A percentile compares a stretch with the other conserved stretches of the same genome.
Evolutionary conservation across 2,113 vertebrate genomes (phyloP).

Genomic region (Chaetorhynchus papuensis): DNA sequence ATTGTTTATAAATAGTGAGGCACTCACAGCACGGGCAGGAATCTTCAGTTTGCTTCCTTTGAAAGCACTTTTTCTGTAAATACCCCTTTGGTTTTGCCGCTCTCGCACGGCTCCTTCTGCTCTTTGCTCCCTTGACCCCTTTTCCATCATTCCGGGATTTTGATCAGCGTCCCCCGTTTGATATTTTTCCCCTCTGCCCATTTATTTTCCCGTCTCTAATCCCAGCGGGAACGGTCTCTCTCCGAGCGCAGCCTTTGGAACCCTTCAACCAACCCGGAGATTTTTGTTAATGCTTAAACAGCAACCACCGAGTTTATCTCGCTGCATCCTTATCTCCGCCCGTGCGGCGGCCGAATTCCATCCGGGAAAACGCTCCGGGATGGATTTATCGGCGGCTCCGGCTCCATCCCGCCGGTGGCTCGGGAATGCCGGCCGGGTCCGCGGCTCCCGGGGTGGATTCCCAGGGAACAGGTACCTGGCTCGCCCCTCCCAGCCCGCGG

Average conservation of each 20-base stretch:
- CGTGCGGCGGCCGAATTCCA: rapidly evolving
- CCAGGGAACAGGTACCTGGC: not conserved
- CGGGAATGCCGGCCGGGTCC: rapidly evolving
- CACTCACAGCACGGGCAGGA: not conserved
- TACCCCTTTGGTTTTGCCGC: not conserved
- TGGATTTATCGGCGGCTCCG: not conserved
- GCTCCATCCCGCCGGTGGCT: rapidly evolving
- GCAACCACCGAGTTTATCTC: not conserved
- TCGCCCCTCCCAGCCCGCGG: not conserved
- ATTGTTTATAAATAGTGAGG: not conserved
- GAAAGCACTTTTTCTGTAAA: not conserved
- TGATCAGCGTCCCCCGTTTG: not conserved
- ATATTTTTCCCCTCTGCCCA: not conserved
- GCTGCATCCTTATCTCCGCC: not conserved
- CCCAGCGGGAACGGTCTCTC: not conserved
- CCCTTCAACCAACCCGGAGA: not conserved
- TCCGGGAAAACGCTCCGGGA: rapidly evolving
- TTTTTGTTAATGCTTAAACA: not conserved
- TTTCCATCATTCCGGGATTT: not conserved
- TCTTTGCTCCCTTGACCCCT: not conserved
- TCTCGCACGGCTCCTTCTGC: not conserved
- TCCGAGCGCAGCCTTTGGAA: not conserved
- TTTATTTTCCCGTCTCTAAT: not conserved
- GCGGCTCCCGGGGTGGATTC: not conserved
- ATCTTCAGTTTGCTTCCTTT: not conserved